Evolutionary conservation across 2,797 vertebrate species (phyloP).

Genomic region (Eupleurogrammus muticus): DNA sequence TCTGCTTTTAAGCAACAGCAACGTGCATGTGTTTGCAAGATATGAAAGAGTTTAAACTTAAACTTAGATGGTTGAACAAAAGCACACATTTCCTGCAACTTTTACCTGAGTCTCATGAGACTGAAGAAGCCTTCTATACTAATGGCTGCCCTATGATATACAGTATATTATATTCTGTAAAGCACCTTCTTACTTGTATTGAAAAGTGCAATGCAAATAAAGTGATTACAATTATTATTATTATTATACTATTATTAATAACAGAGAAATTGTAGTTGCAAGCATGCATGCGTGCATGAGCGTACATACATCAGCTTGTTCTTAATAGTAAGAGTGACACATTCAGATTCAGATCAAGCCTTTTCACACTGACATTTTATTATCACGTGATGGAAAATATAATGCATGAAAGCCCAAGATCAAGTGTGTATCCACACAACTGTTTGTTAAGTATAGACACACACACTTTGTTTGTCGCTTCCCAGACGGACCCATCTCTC

Average conservation of each 20-base stretch:
- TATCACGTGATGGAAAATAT: background rate
- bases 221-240: too few relatives aligned
- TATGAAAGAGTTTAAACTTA: background rate
- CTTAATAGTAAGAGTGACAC: background rate
- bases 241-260: too few relatives aligned
- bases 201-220: too few relatives aligned
- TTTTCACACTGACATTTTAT: background rate
- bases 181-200: too few relatives aligned
- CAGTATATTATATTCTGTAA: too few relatives aligned
- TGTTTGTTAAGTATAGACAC: slow-evolving; percentile 6
- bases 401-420: background rate
- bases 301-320: too few relatives aligned
- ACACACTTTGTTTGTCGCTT: slow-evolving; percentile 13
- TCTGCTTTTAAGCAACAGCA: background rate
- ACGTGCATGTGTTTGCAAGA: background rate
- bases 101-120: too few relatives aligned
- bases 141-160: too few relatives aligned
- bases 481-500: slow-evolving; percentile 13
- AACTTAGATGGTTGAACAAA: background rate
- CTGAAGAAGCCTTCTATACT: too few relatives aligned
- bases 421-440: background rate
- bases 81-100: background rate
- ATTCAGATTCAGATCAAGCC: background rate
- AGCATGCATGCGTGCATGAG: slow-evolving; percentile 17
- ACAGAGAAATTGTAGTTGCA: background rate